Evolutionary conservation across 2,797 vertebrate species (phyloP), one percentile per base, ranked within the genome.

Genomic region (Rhynchonycteris naso): DNA sequence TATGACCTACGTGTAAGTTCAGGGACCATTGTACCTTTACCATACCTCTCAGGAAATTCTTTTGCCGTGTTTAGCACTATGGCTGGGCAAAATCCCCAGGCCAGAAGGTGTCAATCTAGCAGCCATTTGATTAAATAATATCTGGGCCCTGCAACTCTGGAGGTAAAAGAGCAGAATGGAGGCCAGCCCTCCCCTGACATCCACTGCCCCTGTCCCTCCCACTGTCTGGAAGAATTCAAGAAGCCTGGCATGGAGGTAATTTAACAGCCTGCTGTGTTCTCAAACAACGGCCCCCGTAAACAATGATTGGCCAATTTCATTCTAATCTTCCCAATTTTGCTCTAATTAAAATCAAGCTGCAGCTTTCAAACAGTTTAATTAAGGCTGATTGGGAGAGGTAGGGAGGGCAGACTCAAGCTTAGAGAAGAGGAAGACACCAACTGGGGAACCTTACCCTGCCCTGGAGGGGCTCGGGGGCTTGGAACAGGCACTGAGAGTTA

Each of bases 321-420:
- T 97, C 97, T 97, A 94, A 98, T 98, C 97, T 97, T 97, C 7
- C 52, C 96, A 97, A 97, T 98, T 98, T 98, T 97, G 82, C 97
- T 97, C 97, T 98, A 98, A 98, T 98, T 98, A 98, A 98, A 98
- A 97, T 97, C 97, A 98, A 97, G 96, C 76, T 0, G 96, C 16
- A 83, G 97, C 97, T 98, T 98, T 98, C 97, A 98, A 97, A 97
- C 95, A 97, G 97, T 98, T 98, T 98, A 98, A 98, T 98, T 97
- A 97, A 97, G 91, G 92, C 95, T 98, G 97, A 97, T 96, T 98
- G 96, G 96, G 90, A 98, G 97, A 97, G 84, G 89, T 93, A 33
- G 76, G 91, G 96, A 91, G 90, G 94, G 97, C 90, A 78, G 74
- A 91, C 68, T 88, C 71, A 85, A 90, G 93, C 89, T 93, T 91